phyloP scores from a whole-genome alignment of 2,797 vertebrate species.

The Lateolabrax maculatus region DNA sequence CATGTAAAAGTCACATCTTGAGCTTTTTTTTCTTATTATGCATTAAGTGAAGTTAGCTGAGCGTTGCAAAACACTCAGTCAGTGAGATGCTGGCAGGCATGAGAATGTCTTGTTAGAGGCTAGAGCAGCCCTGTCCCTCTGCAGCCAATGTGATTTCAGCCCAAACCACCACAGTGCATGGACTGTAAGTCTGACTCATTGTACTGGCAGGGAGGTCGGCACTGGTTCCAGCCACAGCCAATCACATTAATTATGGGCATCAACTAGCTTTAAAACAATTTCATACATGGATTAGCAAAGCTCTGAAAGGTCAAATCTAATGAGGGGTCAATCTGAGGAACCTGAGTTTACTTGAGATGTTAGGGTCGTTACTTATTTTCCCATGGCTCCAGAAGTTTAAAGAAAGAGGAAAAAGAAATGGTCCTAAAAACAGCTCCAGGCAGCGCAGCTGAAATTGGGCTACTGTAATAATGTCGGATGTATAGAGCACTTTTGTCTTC shows the following conservation, averaged over 20 bases:
- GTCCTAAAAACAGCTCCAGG: constrained; percentile 31
- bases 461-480: constrained; percentile 50
- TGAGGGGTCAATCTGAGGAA: constrained; percentile 74
- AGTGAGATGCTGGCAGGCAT: constrained; percentile 46
- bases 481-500: constrained; percentile 42
- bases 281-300: constrained; percentile 81
- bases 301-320: constrained; percentile 76
- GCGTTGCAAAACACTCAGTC: constrained; percentile 24
- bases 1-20: constrained; percentile 17
- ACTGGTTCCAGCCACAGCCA: constrained; percentile 64
- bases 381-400: constrained; percentile 48
- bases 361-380: constrained; percentile 58
- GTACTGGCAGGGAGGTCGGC: constrained; percentile 66
- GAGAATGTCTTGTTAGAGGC: constrained; percentile 53
- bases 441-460: constrained; percentile 32
- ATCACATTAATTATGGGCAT: constrained; percentile 74
- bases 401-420: constrained; percentile 27
- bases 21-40: neutral
- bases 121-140: constrained; percentile 36
- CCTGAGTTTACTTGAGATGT: constrained; percentile 60
- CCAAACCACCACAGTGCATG: constrained; percentile 48
- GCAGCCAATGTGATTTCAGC: constrained; percentile 58
- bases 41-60: constrained; percentile 11
- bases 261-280: constrained; percentile 82
- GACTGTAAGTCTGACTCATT: constrained; percentile 67